These are phyloP conservation scores for Coelinius sp. DNA, from an alignment of 2,888 invertebrate species.

Conservation along the genomic window DNA sequence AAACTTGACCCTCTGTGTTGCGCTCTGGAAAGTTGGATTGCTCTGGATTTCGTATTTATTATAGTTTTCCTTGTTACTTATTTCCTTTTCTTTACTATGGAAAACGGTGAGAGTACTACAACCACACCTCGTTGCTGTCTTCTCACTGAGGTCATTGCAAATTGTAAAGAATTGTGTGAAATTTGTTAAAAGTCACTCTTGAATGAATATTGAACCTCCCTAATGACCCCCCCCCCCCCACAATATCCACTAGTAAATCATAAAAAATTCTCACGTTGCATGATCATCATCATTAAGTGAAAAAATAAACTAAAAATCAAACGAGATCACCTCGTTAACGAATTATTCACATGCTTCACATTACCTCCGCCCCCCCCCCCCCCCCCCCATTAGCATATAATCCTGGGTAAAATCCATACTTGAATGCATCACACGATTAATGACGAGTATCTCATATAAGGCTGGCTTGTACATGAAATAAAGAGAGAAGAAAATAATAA, in stretches of 20 bases:
- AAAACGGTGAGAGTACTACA: constrained; percentile 37
- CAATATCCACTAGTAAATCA: not conserved
- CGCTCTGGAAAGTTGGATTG: constrained; percentile 36
- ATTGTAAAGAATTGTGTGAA: not conserved
- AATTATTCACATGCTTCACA: not conserved
- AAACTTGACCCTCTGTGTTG: constrained; percentile 32
- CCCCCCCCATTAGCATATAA: not conserved
- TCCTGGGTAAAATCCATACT: not conserved
- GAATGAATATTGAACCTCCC: not conserved
- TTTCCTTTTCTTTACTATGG: constrained; percentile 34
- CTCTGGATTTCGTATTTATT: constrained; percentile 30
- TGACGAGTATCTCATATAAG: constrained; percentile 48
- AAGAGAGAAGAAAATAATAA: constrained; percentile 36
- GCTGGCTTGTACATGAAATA: constrained; percentile 32
- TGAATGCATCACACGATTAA: constrained; percentile 37
- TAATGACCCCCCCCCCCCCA: not conserved
- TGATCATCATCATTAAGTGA: not conserved
- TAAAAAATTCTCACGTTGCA: not conserved
- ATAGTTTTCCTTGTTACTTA: constrained; percentile 23
- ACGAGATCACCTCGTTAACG: constrained; percentile 13
- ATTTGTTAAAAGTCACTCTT: not conserved
- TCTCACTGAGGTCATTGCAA: not conserved
- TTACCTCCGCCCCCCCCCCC: not conserved
- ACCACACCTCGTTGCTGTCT: not conserved
- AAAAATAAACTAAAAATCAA: not conserved